phyloP scores from a whole-genome alignment of 1,140 invertebrate species.

The Coenobita brevimanus region DNA sequence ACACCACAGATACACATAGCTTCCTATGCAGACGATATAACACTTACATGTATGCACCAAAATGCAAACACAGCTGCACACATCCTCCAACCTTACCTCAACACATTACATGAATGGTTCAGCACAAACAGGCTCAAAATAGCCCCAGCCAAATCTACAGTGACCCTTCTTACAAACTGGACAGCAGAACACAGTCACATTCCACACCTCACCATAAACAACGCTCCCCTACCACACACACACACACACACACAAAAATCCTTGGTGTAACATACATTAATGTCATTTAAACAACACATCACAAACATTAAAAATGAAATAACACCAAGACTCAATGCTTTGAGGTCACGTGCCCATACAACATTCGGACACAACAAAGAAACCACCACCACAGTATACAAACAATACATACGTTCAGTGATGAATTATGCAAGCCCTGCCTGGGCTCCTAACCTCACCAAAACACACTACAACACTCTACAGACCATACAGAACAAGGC shows the following conservation, averaged over 20 bases:
- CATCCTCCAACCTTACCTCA: neutral
- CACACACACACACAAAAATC: neutral
- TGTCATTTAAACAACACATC: conserved; percentile 20
- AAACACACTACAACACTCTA: conserved; percentile 17
- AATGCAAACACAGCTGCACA: neutral
- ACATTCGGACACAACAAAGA: conserved; percentile 15
- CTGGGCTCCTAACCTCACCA: no score
- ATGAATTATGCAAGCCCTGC: neutral
- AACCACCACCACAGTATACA: conserved; percentile 15
- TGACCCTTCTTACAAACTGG: neutral
- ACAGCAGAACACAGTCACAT: conserved; percentile 9
- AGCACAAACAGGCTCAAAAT: neutral
- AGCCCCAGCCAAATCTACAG: conserved; percentile 9
- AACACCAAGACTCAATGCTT: conserved; percentile 8
- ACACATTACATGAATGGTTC: neutral
- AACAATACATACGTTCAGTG: conserved; percentile 5
- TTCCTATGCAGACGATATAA: neutral
- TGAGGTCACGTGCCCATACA: neutral
- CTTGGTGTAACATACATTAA: conserved; percentile 6
- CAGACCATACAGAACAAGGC: conserved; percentile 12
- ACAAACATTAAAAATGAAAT: conserved; percentile 6
- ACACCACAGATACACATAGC: neutral
- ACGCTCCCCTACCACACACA: no score
- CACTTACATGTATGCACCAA: no score
- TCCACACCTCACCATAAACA: neutral